Evolutionary conservation across 92 coral and sea anemone species (phyloP).

Genomic region (Virgularia gustaviana): DNA sequence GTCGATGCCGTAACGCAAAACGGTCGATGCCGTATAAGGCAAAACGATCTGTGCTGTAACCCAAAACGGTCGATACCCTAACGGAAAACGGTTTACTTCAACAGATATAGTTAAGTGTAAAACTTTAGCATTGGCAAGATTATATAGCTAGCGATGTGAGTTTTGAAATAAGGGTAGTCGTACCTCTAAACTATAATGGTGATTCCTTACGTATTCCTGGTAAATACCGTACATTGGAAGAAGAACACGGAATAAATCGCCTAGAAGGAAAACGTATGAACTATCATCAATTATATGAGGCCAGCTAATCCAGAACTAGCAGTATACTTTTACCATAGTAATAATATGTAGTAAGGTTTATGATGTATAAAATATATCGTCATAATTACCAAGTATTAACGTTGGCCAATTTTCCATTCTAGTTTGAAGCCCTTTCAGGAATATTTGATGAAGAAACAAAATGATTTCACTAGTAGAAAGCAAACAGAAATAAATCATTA

Average conservation of each 20-base stretch:
- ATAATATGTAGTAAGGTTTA: not conserved
- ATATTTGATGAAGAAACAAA: slow-evolving; percentile 94
- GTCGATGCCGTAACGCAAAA: too few relatives aligned
- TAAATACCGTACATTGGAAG: slow-evolving; percentile 95
- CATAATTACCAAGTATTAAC: slow-evolving; percentile 74
- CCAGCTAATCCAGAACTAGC: not conserved
- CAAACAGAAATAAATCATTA: not conserved
- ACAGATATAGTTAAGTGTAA: too few relatives aligned
- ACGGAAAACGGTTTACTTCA: too few relatives aligned
- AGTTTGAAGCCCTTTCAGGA: slow-evolving; percentile 92
- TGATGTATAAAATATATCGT: too few relatives aligned
- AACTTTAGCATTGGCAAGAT: too few relatives aligned
- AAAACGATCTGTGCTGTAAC: too few relatives aligned
- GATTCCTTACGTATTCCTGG: slow-evolving; percentile 93
- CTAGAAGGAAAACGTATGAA: slow-evolving; percentile 41
- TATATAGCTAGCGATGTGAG: too few relatives aligned
- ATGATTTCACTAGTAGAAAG: slow-evolving; percentile 79
- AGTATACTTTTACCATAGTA: not conserved
- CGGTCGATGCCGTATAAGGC: too few relatives aligned
- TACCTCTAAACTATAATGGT: slow-evolving; percentile 93
- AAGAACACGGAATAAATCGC: slow-evolving; percentile 90
- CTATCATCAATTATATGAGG: not conserved
- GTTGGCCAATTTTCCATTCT: slow-evolving; percentile 99
- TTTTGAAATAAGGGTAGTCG: too few relatives aligned
- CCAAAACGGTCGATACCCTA: too few relatives aligned